A percentile compares a stretch with the other conserved stretches of the same genome.
phyloP scores from a whole-genome alignment of 2,888 invertebrate species.

The Drosophila gaucha region DNA sequence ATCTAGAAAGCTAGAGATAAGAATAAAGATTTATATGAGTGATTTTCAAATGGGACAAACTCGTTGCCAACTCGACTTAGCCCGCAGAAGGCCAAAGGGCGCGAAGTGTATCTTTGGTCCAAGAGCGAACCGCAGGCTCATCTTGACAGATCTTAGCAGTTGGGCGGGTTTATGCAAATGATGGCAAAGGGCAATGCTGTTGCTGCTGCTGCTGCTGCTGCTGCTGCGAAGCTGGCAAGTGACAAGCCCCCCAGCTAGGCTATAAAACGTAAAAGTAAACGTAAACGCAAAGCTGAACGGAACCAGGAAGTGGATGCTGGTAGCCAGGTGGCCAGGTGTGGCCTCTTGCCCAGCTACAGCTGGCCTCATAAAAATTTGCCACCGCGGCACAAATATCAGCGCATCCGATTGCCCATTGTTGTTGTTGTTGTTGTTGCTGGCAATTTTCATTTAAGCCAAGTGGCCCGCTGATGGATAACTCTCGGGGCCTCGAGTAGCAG shows the following conservation, averaged over 20 bases:
- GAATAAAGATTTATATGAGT: no score
- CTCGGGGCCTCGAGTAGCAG: conserved; percentile 39
- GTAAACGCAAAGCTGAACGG: conserved; percentile 13
- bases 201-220: not conserved
- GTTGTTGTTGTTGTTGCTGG: conserved; percentile 16
- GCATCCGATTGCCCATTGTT: conserved; percentile 37
- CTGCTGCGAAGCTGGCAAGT: conserved; percentile 9
- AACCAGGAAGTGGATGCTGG: not conserved
- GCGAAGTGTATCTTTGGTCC: conserved; percentile 5
- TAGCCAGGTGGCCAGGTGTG: conserved; percentile 18
- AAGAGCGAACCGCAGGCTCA: conserved; percentile 19
- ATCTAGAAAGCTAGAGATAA: no score
- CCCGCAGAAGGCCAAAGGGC: not conserved
- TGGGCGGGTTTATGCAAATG: conserved; percentile 44
- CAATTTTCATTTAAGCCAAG: conserved; percentile 62
- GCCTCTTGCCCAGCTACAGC: conserved; percentile 5
- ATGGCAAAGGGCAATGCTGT: conserved; percentile 29
- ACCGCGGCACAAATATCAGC: conserved; percentile 38
- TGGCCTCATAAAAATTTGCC: conserved; percentile 42
- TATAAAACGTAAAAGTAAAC: conserved; percentile 26
- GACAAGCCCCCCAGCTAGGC: conserved; percentile 33
- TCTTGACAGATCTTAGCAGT: conserved; percentile 25
- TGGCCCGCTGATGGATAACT: conserved; percentile 66
- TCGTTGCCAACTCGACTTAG: not conserved
- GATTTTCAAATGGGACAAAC: not conserved